These are phyloP conservation scores for Sebastes fasciatus DNA, from an alignment of 2,113 vertebrate genomes.

Conservation along the genomic window DNA sequence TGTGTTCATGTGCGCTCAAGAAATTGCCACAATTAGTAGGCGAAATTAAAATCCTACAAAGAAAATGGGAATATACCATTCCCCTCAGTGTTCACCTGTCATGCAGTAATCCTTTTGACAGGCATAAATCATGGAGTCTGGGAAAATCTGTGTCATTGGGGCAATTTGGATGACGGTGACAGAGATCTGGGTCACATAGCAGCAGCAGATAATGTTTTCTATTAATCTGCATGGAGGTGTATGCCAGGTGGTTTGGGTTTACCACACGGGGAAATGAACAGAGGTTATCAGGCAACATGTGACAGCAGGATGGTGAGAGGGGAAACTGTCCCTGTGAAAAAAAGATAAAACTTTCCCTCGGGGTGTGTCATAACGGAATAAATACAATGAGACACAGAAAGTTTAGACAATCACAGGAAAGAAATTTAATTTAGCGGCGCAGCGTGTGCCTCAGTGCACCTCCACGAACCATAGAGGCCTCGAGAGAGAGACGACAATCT, in stretches of 20 bases:
- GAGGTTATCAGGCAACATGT: not conserved
- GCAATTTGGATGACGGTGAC: not conserved
- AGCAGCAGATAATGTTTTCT: not conserved
- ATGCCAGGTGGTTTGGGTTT: constrained; percentile 10
- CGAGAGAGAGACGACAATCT: not conserved
- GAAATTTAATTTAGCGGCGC: not conserved
- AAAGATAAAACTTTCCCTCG: constrained; percentile 3
- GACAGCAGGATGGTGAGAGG: constrained; percentile 28
- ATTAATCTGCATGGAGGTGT: not conserved
- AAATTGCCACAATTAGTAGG: not conserved
- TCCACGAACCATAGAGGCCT: not conserved
- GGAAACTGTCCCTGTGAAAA: constrained; percentile 3
- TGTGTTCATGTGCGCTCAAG: not conserved
- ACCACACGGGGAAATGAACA: not conserved
- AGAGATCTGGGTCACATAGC: not conserved
- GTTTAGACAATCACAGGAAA: constrained; percentile 47
- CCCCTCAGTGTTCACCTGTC: constrained; percentile 27
- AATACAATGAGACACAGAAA: constrained; percentile 33
- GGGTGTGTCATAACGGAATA: constrained; percentile 20
- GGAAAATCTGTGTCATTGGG: not conserved
- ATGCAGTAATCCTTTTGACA: not conserved
- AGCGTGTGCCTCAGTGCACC: constrained; percentile 14
- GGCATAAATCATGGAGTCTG: no score
- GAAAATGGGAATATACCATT: constrained; percentile 22
- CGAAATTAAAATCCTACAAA: not conserved